phyloP scores from a whole-genome alignment of 30 jellyfish, hydroid and myxozoan species.

The Clytia hemisphaerica region DNA sequence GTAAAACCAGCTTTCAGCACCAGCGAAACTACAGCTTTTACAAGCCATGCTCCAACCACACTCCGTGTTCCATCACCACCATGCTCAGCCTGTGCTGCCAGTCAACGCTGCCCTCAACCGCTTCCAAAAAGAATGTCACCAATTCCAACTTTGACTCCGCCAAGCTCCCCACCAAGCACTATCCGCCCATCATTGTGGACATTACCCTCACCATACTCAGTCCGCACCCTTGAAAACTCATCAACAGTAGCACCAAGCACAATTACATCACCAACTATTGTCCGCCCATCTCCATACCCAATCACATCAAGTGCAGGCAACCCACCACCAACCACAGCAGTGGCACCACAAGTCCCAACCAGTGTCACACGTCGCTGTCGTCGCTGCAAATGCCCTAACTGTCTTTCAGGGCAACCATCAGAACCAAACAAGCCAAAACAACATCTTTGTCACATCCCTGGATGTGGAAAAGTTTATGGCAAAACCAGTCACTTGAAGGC shows the following conservation, averaged over 20 bases:
- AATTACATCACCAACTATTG: background rate
- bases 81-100: slow-evolving; percentile 47
- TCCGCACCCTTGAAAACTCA: no score
- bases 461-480: slow-evolving; percentile 98
- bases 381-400: slow-evolving; percentile 90
- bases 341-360: slow-evolving; percentile 4
- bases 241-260: background rate
- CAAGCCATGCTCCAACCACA: background rate
- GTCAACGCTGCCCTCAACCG: slow-evolving; percentile 23
- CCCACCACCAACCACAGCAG: slow-evolving; percentile 1
- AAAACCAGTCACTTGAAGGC: slow-evolving; percentile 96
- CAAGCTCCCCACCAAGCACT: slow-evolving; percentile 27
- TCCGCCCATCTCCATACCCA: background rate
- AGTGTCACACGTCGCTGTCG: slow-evolving; percentile 87
- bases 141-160: slow-evolving; percentile 21
- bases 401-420: slow-evolving; percentile 81
- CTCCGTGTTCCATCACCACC: slow-evolving; percentile 6
- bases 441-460: slow-evolving; percentile 96
- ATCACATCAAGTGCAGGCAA: background rate
- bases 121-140: no score
- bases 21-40: background rate
- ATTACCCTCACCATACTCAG: no score
- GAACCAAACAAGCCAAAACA: slow-evolving; percentile 90
- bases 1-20: background rate
- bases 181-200: slow-evolving; percentile 19